These are phyloP conservation scores for Tolmerus cingulatus DNA, from an alignment of 2,888 invertebrate species.

Conservation along the genomic window DNA sequence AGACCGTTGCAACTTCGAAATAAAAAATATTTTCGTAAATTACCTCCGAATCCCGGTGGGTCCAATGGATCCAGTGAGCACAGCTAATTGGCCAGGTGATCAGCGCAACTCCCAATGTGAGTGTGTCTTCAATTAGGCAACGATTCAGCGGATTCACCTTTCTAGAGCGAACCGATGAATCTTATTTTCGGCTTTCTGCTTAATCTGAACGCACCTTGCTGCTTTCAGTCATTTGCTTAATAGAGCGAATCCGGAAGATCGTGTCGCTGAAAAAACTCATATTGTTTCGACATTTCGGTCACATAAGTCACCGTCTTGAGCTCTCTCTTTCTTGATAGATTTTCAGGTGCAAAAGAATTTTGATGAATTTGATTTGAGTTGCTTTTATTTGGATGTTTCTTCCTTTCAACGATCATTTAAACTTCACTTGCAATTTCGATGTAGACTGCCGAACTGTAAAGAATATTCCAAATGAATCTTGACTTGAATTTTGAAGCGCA, in stretches of 20 bases:
- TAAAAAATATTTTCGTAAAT: not conserved
- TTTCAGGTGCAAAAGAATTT: not conserved
- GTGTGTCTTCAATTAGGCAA: slow-evolving; percentile 7
- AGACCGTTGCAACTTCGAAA: not conserved
- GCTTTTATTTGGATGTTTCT: not conserved
- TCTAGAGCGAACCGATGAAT: not conserved
- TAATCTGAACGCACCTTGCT: slow-evolving; percentile 14
- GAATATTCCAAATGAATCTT: not conserved
- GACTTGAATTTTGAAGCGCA: too few relatives aligned
- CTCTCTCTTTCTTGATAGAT: not conserved
- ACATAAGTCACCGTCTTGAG: slow-evolving; percentile 1
- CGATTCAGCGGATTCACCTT: slow-evolving; percentile 21
- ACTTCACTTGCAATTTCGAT: not conserved
- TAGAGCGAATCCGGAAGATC: slow-evolving; percentile 28
- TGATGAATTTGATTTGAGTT: not conserved
- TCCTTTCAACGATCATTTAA: not conserved
- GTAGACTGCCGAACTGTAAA: not conserved
- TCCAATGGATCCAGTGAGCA: not conserved
- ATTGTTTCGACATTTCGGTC: slow-evolving; percentile 24
- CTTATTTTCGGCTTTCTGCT: not conserved
- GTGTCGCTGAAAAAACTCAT: not conserved
- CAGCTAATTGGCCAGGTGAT: slow-evolving; percentile 10
- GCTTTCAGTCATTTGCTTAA: slow-evolving; percentile 21
- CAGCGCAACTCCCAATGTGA: not conserved
- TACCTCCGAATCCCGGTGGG: not conserved